Conservation (phyloP, 2,797 vertebrate species). For the Enoplosus armatus region DNA sequence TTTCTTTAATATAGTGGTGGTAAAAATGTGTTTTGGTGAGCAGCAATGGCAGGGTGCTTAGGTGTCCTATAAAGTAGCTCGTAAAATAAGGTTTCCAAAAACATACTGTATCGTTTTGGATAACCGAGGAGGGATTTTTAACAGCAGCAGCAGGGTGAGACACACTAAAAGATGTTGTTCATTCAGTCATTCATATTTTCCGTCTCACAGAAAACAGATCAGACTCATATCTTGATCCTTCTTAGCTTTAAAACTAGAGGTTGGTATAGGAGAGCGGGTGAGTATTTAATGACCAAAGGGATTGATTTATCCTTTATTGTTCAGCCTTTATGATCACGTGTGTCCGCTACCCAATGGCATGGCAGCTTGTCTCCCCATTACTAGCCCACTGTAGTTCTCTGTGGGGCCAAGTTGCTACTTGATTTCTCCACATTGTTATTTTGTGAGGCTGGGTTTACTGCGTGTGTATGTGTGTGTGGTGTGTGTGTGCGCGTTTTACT, state of each 20-base stretch:
- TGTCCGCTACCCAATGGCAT: conserved; percentile 84
- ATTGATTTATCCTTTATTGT: conserved; percentile 99
- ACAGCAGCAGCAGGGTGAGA: conserved; percentile 28
- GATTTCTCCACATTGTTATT: conserved; percentile 97
- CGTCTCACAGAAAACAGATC: conserved; percentile 36
- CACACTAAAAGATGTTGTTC: conserved; percentile 8
- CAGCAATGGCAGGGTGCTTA: conserved; percentile 72
- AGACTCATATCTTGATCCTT: conserved; percentile 86
- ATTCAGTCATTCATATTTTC: conserved; percentile 39
- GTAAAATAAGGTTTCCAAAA: conserved; percentile 88
- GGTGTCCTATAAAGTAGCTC: conserved; percentile 84
- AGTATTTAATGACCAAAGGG: conserved; percentile 94
- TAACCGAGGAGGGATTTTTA: conserved; percentile 43
- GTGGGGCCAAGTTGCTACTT: conserved; percentile 94
- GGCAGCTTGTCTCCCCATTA: conserved; percentile 91
- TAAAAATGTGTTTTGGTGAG: conserved; percentile 69
- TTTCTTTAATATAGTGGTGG: conserved; percentile 54
- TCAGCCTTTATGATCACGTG: conserved; percentile 93
- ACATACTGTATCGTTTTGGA: conserved; percentile 68
- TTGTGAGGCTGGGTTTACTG: conserved; percentile 87
- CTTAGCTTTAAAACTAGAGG: conserved; percentile 89
- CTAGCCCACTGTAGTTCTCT: conserved; percentile 94
- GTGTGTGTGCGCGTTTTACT: conserved; percentile 69
- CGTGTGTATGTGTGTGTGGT: conserved; percentile 75
- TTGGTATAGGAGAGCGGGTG: conserved; percentile 89